Percentiles rank a stretch among this genome's conserved stretches.
Evolutionary conservation across 2,113 vertebrate genomes (phyloP).

Genomic region (Corapipo altera): DNA sequence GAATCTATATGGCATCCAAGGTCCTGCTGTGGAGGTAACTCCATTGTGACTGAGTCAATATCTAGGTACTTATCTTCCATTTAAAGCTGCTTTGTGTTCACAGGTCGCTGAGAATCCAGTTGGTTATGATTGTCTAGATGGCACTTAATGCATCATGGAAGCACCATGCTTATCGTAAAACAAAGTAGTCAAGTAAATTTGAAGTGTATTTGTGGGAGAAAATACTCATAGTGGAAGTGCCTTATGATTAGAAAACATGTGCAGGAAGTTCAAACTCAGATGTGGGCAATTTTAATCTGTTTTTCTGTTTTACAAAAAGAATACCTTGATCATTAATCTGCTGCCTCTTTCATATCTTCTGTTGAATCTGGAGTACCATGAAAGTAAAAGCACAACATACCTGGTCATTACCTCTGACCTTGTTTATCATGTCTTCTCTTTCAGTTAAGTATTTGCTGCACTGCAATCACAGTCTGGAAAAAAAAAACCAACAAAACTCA

Average conservation of each 20-base stretch:
- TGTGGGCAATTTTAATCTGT: not conserved
- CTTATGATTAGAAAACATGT: not conserved
- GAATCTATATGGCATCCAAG: not conserved
- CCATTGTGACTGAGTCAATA: not conserved
- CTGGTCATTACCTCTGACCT: not conserved
- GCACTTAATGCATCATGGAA: not conserved
- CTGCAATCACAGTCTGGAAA: not conserved
- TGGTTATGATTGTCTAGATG: not conserved
- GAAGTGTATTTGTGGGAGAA: not conserved
- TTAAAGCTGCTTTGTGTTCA: not conserved
- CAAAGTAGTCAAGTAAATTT: not conserved
- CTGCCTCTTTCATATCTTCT: not conserved
- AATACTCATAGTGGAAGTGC: not conserved
- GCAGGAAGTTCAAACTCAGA: not conserved
- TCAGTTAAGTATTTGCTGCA: not conserved
- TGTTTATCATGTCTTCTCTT: not conserved
- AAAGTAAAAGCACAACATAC: not conserved
- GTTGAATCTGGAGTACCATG: not conserved
- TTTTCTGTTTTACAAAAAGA: not conserved
- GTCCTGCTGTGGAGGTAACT: not conserved
- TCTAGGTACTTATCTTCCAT: not conserved
- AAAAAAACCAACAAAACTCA: rapidly evolving
- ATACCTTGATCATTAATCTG: not conserved
- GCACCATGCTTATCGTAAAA: not conserved
- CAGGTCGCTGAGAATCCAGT: not conserved